Percentiles rank a stretch among this genome's conserved stretches.
Conservation (phyloP, 2,888 invertebrate species). For the Scaptomyza caliginosa region DNA sequence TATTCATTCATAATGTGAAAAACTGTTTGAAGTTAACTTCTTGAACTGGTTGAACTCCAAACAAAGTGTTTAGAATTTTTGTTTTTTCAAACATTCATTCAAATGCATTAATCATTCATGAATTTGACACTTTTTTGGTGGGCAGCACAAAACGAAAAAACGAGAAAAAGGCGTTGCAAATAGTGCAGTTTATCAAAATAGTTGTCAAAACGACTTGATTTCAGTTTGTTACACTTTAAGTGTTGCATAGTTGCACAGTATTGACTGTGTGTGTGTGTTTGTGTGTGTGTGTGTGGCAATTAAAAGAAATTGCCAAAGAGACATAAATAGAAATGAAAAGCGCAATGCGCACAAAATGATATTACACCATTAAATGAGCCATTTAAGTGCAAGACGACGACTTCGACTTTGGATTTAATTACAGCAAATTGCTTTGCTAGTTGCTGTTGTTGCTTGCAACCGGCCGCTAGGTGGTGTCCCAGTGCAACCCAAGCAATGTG, state of each 20-base stretch:
- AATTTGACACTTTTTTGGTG: conserved; percentile 61
- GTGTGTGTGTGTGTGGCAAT: conserved; percentile 35
- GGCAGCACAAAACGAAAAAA: conserved; percentile 34
- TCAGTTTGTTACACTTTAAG: conserved; percentile 8
- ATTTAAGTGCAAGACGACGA: conserved; percentile 70
- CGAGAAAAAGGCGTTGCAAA: conserved; percentile 68
- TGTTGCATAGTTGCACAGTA: conserved; percentile 31
- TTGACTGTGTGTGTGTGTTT: background rate
- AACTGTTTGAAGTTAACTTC: conserved; percentile 69
- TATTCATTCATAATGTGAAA: conserved; percentile 75
- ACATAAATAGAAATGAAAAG: conserved; percentile 77
- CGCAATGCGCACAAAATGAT: conserved; percentile 66
- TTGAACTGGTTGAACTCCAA: conserved; percentile 47
- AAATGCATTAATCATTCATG: conserved; percentile 63
- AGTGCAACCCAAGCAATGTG: conserved; percentile 57
- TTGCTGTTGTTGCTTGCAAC: conserved; percentile 34
- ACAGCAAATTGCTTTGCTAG: conserved; percentile 73
- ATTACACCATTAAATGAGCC: conserved; percentile 79
- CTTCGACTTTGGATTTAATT: conserved; percentile 59
- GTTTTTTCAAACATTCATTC: background rate
- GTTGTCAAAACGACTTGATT: conserved; percentile 37
- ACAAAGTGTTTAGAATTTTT: conserved; percentile 28
- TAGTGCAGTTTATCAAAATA: too few relatives aligned
- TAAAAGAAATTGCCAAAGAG: conserved; percentile 64
- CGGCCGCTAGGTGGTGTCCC: conserved; percentile 46